A percentile compares a stretch with the other conserved stretches of the same genome.
Conservation (phyloP, 2,113 vertebrate species). For the Pipra filicauda region DNA sequence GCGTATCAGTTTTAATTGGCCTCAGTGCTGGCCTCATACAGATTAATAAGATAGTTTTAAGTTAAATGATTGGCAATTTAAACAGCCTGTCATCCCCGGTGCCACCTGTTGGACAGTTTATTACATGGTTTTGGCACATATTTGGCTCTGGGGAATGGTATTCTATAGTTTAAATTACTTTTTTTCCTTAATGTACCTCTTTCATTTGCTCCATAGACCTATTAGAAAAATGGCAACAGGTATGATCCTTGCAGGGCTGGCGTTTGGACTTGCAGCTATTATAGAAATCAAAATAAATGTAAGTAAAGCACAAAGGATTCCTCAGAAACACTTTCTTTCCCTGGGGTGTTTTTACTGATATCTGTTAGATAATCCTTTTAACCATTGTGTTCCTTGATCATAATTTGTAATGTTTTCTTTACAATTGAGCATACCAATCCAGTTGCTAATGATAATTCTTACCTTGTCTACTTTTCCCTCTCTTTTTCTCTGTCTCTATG, state of each 20-base stretch:
- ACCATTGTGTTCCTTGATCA: not conserved
- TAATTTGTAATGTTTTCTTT: not conserved
- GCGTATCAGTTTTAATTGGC: constrained; percentile 44
- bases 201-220: constrained; percentile 75
- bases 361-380: not conserved
- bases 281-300: constrained; percentile 91
- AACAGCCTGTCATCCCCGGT: not conserved
- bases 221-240: constrained; percentile 90
- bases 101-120: constrained; percentile 38
- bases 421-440: not conserved
- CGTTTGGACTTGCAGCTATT: constrained; percentile 85
- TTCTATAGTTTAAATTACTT: not conserved
- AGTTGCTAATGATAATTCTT: constrained; percentile 20
- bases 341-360: not conserved
- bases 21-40: not conserved
- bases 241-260: constrained; percentile 90
- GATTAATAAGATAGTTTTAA: constrained; percentile 39
- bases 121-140: not conserved
- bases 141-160: not conserved
- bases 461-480: constrained; percentile 16
- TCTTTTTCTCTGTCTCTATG: not conserved
- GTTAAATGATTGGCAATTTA: constrained; percentile 36
- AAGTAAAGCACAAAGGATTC: constrained; percentile 40
- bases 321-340: not conserved
- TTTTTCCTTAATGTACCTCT: constrained; percentile 29